Evolutionary conservation across 2,797 vertebrate species (phyloP).

Genomic region (Onychomys leucogaster): DNA sequence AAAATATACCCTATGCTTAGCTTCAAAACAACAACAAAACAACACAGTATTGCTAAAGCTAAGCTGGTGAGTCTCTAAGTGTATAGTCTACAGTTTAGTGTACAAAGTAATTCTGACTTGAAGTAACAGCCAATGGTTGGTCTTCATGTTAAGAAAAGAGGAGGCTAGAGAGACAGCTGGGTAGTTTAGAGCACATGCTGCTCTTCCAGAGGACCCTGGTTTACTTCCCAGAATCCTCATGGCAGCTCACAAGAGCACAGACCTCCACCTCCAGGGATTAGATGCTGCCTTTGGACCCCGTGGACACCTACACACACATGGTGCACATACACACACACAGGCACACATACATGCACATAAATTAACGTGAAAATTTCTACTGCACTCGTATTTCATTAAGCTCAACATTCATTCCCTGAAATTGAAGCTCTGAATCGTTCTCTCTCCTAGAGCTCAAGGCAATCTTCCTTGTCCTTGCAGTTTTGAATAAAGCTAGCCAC

Average conservation of each 20-base stretch:
- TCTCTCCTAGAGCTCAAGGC: not conserved
- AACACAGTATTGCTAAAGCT: not conserved
- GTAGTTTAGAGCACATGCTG: not conserved
- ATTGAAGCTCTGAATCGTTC: slow-evolving; percentile 38
- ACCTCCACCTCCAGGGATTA: too few relatives aligned
- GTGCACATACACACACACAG: not conserved
- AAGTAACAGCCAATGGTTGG: slow-evolving; percentile 10
- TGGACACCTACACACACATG: not conserved
- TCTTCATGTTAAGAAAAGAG: slow-evolving; percentile 31
- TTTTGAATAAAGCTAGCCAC: slow-evolving; percentile 6
- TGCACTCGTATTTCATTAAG: slow-evolving; percentile 11
- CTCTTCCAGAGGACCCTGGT: too few relatives aligned
- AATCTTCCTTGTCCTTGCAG: not conserved
- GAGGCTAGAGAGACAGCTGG: not conserved
- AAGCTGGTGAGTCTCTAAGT: slow-evolving; percentile 28
- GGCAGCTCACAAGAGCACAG: not conserved
- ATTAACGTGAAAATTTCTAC: slow-evolving; percentile 23
- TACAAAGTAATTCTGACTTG: not conserved
- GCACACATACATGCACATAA: not conserved
- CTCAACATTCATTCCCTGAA: slow-evolving; percentile 16
- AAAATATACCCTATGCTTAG: slow-evolving; percentile 9
- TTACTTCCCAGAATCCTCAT: too few relatives aligned
- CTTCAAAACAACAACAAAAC: slow-evolving; percentile 27
- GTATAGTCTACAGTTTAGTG: not conserved
- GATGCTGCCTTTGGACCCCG: too few relatives aligned